phyloP scores from a whole-genome alignment of 2,113 vertebrate species.

The Axis porcinus region DNA sequence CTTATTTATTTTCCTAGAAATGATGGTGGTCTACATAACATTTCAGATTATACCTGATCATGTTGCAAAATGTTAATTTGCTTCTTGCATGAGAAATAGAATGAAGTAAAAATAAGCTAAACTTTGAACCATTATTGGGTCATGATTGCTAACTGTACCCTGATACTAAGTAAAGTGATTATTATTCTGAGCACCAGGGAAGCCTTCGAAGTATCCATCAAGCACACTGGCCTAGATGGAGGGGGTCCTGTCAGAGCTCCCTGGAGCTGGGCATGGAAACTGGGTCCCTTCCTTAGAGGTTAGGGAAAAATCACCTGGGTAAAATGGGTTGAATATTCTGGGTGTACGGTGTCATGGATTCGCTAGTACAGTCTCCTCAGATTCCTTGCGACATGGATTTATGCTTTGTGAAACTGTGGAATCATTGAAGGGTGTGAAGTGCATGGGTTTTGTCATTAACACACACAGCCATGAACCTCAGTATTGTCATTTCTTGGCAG shows the following conservation, averaged over 20 bases:
- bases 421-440: neutral
- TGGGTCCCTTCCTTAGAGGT: neutral
- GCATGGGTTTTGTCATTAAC: neutral
- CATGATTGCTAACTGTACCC: neutral
- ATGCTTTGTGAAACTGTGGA: neutral
- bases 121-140: neutral
- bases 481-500: neutral
- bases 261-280: neutral
- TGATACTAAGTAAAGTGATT: neutral
- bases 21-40: neutral
- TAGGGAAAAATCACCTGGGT: neutral
- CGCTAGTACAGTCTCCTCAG: neutral
- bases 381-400: neutral
- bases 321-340: neutral
- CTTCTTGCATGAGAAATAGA: neutral
- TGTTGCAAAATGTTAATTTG: neutral
- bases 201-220: neutral
- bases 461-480: neutral
- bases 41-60: neutral
- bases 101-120: neutral
- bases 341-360: neutral
- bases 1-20: neutral
- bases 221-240: neutral
- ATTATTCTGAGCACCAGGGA: neutral
- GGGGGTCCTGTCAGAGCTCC: fast-evolving